A percentile compares a stretch with the other conserved stretches of the same genome.
These are phyloP conservation scores for Pilophorus perplexus DNA, from an alignment of 2,888 invertebrate genomes.

Conservation along the genomic window DNA sequence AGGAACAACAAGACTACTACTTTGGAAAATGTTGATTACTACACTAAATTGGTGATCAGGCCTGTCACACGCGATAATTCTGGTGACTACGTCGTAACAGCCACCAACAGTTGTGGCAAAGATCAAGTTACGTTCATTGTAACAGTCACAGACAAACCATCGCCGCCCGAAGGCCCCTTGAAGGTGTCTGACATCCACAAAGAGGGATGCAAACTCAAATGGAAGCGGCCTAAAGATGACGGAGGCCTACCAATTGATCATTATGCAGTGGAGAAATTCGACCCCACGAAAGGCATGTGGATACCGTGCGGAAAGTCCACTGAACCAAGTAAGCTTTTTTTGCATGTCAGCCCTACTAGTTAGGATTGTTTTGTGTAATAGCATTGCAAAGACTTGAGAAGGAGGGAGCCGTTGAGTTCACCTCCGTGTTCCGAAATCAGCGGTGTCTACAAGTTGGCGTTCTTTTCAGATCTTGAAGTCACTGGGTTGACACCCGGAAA, in stretches of 20 bases:
- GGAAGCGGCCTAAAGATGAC: slow-evolving; percentile 94
- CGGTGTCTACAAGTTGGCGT: too few species aligned
- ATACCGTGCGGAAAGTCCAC: slow-evolving; percentile 79
- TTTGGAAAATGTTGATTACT: slow-evolving; percentile 82
- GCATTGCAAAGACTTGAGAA: not conserved
- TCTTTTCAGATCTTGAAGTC: slow-evolving; percentile 67
- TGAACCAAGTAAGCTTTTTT: slow-evolving; percentile 76
- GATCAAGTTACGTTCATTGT: slow-evolving; percentile 80
- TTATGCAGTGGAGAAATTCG: slow-evolving; percentile 94
- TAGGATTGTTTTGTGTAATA: not conserved
- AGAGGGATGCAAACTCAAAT: slow-evolving; percentile 89
- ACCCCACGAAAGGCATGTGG: slow-evolving; percentile 85
- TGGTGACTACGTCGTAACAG: slow-evolving; percentile 83
- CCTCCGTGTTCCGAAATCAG: too few species aligned
- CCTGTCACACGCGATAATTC: slow-evolving; percentile 78
- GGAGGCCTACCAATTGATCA: slow-evolving; percentile 93
- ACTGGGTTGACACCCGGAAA: slow-evolving; percentile 83
- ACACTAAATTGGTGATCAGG: slow-evolving; percentile 78
- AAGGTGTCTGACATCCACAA: slow-evolving; percentile 80
- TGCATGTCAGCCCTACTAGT: too few species aligned
- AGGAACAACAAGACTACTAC: slow-evolving; percentile 63
- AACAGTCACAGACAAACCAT: slow-evolving; percentile 82
- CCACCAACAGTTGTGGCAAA: slow-evolving; percentile 82
- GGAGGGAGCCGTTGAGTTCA: too few species aligned
- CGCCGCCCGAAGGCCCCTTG: slow-evolving; percentile 83